Percentiles rank a stretch among this genome's conserved stretches.
Evolutionary conservation across 2,888 invertebrate species (phyloP).

Genomic region (Pterostichus madidus): DNA sequence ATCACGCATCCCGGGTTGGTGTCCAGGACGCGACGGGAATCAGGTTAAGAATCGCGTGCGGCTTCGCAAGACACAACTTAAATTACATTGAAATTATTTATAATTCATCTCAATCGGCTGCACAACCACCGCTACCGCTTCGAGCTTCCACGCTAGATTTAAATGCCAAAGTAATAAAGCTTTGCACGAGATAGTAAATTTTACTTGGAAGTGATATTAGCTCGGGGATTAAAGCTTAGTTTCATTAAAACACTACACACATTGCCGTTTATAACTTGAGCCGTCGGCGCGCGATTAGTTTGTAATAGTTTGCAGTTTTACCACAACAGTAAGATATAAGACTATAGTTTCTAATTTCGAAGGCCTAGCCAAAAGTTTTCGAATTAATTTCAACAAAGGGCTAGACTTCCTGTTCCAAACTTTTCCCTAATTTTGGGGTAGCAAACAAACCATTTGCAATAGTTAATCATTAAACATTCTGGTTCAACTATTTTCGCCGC

Average conservation of each 20-base stretch:
- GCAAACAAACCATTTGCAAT: too few relatives aligned
- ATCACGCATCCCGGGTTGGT: constrained; percentile 20
- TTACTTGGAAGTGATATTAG: constrained; percentile 45
- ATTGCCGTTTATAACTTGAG: constrained; percentile 14
- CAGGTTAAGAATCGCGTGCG: constrained; percentile 64
- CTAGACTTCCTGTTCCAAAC: too few relatives aligned
- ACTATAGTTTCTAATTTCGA: constrained; percentile 26
- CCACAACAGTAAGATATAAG: constrained; percentile 39
- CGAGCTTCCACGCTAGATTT: constrained; percentile 56
- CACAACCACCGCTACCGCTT: constrained; percentile 9
- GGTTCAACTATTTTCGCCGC: too few relatives aligned
- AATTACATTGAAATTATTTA: constrained; percentile 69
- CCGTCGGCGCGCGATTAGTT: constrained; percentile 6
- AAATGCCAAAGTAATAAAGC: constrained; percentile 66
- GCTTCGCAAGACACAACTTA: constrained; percentile 68
- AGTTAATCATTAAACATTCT: too few relatives aligned
- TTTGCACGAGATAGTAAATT: constrained; percentile 58
- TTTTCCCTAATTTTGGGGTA: too few relatives aligned
- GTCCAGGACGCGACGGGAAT: constrained; percentile 18
- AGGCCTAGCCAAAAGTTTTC: constrained; percentile 19
- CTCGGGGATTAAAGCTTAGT: constrained; percentile 32
- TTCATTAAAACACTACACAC: constrained; percentile 45
- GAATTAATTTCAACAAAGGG: background rate
- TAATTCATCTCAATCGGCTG: constrained; percentile 69
- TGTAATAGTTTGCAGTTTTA: constrained; percentile 48